Evolutionary conservation across 35 echinoderm and acorn worm genomes (phyloP).

Genomic region (Ophiothrix spiculata): DNA sequence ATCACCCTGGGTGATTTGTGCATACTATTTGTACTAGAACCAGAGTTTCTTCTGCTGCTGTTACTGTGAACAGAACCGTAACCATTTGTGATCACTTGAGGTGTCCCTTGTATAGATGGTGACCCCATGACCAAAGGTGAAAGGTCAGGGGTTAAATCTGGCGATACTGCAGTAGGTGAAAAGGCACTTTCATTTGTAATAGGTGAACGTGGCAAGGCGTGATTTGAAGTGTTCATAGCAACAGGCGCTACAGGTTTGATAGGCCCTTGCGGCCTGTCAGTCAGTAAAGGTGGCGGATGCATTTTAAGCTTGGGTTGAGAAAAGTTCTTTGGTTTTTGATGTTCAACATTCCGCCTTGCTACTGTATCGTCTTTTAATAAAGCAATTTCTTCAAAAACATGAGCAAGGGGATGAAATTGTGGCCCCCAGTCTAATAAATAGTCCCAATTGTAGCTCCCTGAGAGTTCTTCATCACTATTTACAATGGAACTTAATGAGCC

Average conservation of each 20-base stretch:
- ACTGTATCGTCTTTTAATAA: conserved; percentile 93
- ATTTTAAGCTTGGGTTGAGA: conserved; percentile 64
- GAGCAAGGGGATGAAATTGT: conserved; percentile 92
- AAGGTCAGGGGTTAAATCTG: conserved; percentile 85
- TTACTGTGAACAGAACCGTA: conserved; percentile 50
- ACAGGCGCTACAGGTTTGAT: conserved; percentile 77
- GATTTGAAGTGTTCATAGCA: conserved; percentile 43
- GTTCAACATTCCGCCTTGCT: conserved; percentile 43
- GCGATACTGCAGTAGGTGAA: conserved; percentile 65
- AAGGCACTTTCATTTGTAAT: conserved; percentile 65
- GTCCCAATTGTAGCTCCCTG: conserved; percentile 97
- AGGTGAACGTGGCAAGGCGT: conserved; percentile 68
- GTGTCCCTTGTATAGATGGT: conserved; percentile 44
- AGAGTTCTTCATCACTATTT: conserved; percentile 96
- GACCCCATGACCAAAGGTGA: conserved; percentile 90
- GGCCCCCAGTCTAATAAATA: conserved; percentile 99
- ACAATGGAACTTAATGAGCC: conserved; percentile 98
- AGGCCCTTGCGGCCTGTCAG: conserved; percentile 88
- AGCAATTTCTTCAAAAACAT: conserved; percentile 98
- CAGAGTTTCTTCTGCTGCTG: conserved; percentile 69
- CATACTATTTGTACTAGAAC: conserved; percentile 37
- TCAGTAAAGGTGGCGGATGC: conserved; percentile 88
- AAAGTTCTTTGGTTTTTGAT: conserved; percentile 68
- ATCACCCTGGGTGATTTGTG: conserved; percentile 23
- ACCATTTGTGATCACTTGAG: conserved; percentile 84